Percentiles rank a stretch among this genome's conserved stretches.
These are phyloP conservation scores for Zosterops lateralis DNA, from an alignment of 2,113 vertebrate genomes.

Conservation along the genomic window DNA sequence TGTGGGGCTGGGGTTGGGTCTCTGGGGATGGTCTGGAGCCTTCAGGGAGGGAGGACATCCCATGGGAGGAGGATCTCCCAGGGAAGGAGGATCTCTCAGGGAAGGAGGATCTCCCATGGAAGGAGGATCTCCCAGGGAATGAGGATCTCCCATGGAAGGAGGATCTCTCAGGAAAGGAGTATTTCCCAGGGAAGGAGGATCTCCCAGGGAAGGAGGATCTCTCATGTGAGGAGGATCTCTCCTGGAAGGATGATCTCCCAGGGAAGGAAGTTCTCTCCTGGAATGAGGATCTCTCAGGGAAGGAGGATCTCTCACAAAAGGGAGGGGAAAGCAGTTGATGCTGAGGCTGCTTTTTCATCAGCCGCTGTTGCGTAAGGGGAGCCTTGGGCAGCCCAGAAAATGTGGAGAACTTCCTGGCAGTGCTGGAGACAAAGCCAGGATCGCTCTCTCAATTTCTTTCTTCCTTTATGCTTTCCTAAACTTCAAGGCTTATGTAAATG, in stretches of 20 bases:
- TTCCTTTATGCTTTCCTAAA: not conserved
- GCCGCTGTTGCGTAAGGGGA: not conserved
- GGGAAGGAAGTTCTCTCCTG: accelerated
- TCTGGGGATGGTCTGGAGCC: not conserved
- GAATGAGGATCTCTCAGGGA: not conserved
- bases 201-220: not conserved
- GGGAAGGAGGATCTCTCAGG: not conserved
- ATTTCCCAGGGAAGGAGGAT: not conserved
- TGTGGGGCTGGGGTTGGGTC: accelerated
- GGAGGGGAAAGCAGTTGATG: not conserved
- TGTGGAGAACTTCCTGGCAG: not conserved
- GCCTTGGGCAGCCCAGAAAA: conserved; percentile 20
- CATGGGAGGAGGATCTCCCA: not conserved
- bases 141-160: accelerated
- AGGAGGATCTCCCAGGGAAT: not conserved
- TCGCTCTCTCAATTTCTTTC: not conserved
- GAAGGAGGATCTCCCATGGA: not conserved
- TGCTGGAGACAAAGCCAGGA: not conserved
- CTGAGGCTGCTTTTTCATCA: conserved; percentile 34
- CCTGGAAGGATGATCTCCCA: accelerated
- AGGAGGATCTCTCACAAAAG: not conserved
- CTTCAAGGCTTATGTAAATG: conserved; percentile 30
- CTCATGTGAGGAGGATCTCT: not conserved
- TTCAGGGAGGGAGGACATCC: not conserved
- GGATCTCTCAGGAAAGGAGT: not conserved